Conservation (phyloP, 2,888 invertebrate species). For the Malthinus seriepunctatus region DNA sequence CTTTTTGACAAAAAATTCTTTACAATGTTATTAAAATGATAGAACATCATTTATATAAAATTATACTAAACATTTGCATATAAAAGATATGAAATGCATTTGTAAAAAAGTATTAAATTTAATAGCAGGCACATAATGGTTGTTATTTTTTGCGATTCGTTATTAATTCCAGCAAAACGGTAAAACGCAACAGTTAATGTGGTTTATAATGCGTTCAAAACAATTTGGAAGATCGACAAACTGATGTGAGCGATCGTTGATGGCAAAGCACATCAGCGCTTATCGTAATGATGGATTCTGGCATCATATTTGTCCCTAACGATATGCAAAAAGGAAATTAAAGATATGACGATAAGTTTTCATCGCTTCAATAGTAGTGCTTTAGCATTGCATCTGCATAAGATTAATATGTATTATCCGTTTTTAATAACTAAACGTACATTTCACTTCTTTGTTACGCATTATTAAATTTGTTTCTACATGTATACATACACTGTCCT, state of each 20-base stretch:
- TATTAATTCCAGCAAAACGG: conserved; percentile 11
- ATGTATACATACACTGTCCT: too few relatives aligned
- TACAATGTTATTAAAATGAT: too few relatives aligned
- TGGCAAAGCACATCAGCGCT: conserved; percentile 50
- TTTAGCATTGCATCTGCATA: not conserved
- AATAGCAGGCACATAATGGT: too few relatives aligned
- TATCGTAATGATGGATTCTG: conserved; percentile 54
- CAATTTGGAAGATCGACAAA: conserved; percentile 39
- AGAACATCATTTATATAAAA: too few relatives aligned
- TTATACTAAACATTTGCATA: too few relatives aligned
- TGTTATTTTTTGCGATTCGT: too few relatives aligned
- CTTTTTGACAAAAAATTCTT: too few relatives aligned
- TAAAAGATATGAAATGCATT: too few relatives aligned
- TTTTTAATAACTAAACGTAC: not conserved
- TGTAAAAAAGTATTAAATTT: too few relatives aligned
- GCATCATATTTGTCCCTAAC: conserved; percentile 52
- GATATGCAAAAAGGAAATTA: conserved; percentile 56
- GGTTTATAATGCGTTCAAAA: conserved; percentile 22
- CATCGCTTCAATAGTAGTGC: conserved; percentile 34
- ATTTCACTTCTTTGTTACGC: not conserved
- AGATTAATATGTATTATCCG: not conserved
- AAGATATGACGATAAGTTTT: conserved; percentile 52
- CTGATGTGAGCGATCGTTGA: conserved; percentile 41
- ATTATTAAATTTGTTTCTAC: not conserved
- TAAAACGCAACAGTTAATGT: conserved; percentile 20